Conservation (phyloP, 2,888 invertebrate species). For the Epirrhoe alternata region DNA sequence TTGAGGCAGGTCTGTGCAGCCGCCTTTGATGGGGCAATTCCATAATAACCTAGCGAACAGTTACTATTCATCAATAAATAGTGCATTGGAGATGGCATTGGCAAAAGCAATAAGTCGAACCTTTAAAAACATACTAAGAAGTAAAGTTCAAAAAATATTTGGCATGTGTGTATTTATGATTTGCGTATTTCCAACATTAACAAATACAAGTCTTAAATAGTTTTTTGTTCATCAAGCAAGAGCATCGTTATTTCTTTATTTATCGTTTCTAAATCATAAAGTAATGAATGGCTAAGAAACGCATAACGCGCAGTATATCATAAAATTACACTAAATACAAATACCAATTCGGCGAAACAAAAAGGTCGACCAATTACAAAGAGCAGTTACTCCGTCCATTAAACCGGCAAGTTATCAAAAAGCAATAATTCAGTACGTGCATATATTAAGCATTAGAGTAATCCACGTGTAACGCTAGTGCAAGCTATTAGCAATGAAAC, state of each 20-base stretch:
- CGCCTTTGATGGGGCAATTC: constrained; percentile 75
- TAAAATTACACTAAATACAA: not conserved
- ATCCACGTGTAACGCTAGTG: constrained; percentile 28
- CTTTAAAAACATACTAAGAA: constrained; percentile 10
- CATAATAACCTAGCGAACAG: constrained; percentile 66
- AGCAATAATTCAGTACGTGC: constrained; percentile 12
- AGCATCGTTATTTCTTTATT: too few relatives aligned
- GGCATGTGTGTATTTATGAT: not conserved
- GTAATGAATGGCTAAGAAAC: too few relatives aligned
- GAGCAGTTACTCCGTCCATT: not conserved
- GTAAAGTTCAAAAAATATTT: not conserved
- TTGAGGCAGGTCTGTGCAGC: constrained; percentile 74
- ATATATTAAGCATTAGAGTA: constrained; percentile 5
- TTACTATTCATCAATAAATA: constrained; percentile 54
- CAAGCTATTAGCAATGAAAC: constrained; percentile 46
- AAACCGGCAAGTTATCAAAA: constrained; percentile 4
- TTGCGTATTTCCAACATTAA: not conserved
- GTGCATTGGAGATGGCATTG: constrained; percentile 42
- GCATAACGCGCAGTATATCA: not conserved
- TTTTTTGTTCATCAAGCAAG: too few relatives aligned
- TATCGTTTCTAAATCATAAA: too few relatives aligned
- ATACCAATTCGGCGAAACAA: not conserved
- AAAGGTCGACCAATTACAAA: not conserved
- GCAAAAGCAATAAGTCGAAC: constrained; percentile 47
- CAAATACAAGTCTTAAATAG: not conserved